These are phyloP conservation scores for Conus canariensis DNA, from an alignment of 2,888 invertebrate species.

Conservation along the genomic window DNA sequence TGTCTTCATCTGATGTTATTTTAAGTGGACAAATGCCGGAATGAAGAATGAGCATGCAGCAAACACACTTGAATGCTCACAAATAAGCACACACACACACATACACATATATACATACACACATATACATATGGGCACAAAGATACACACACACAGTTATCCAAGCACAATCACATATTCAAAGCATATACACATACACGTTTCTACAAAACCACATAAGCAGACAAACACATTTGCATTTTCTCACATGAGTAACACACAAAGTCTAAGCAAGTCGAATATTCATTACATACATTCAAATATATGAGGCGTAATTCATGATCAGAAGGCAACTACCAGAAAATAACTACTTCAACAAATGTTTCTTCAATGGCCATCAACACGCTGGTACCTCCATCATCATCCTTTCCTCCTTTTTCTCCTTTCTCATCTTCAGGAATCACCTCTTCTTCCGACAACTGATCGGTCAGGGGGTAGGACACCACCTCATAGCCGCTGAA, in stretches of 20 bases:
- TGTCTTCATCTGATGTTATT: too few species aligned
- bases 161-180: not conserved
- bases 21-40: too few species aligned
- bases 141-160: not conserved
- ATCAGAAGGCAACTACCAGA: too few species aligned
- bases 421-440: slow-evolving; percentile 42
- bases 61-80: not conserved
- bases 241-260: too few species aligned
- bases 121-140: too few species aligned
- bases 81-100: not conserved
- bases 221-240: too few species aligned
- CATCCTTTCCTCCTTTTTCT: slow-evolving; percentile 27
- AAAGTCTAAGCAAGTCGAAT: too few species aligned
- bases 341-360: not conserved
- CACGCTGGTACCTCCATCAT: slow-evolving; percentile 33
- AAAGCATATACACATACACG: not conserved
- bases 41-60: too few species aligned
- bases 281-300: too few species aligned
- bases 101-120: not conserved
- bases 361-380: too few species aligned
- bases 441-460: slow-evolving; percentile 54
- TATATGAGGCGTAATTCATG: too few species aligned
- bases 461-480: slow-evolving; percentile 74
- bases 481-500: slow-evolving; percentile 74
- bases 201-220: not conserved